A percentile compares a stretch with the other conserved stretches of the same genome.
Evolutionary conservation across 53 echinoderm and acorn worm genomes (phyloP).

Genomic region (Paracentrotus lividus): DNA sequence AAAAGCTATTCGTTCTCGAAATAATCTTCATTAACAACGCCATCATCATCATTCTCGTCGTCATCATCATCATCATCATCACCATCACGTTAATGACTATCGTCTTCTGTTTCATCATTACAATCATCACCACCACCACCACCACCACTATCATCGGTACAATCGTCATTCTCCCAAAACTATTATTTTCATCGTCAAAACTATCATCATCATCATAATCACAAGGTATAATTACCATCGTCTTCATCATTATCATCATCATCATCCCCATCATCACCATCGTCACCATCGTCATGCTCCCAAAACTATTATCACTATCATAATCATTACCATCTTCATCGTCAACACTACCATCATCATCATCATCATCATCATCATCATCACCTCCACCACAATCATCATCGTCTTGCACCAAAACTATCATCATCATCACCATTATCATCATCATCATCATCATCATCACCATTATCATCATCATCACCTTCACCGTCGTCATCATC

Average conservation of each 20-base stretch:
- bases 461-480: constrained; percentile 45
- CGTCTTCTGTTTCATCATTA: too few species aligned
- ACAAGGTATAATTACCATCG: background rate
- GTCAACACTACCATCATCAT: background rate
- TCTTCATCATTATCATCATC: background rate
- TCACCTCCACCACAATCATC: background rate
- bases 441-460: constrained; percentile 37
- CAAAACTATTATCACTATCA: constrained; percentile 1
- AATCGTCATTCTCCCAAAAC: too few species aligned
- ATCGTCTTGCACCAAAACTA: constrained; percentile 24
- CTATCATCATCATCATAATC: background rate
- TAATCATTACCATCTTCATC: constrained; percentile 61
- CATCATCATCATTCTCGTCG: too few species aligned
- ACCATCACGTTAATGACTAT: too few species aligned
- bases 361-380: background rate
- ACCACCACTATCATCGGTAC: background rate
- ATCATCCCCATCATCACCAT: background rate
- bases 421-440: background rate
- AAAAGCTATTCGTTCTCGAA: too few species aligned
- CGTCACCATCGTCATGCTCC: background rate
- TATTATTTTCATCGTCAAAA: background rate
- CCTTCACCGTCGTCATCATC: constrained; percentile 43
- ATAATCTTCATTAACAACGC: too few species aligned
- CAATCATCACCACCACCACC: background rate
- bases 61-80: background rate